Evolutionary conservation across 2,113 vertebrate genomes (phyloP), one percentile per base, ranked within the genome.

Genomic region (Condylura cristata): DNA sequence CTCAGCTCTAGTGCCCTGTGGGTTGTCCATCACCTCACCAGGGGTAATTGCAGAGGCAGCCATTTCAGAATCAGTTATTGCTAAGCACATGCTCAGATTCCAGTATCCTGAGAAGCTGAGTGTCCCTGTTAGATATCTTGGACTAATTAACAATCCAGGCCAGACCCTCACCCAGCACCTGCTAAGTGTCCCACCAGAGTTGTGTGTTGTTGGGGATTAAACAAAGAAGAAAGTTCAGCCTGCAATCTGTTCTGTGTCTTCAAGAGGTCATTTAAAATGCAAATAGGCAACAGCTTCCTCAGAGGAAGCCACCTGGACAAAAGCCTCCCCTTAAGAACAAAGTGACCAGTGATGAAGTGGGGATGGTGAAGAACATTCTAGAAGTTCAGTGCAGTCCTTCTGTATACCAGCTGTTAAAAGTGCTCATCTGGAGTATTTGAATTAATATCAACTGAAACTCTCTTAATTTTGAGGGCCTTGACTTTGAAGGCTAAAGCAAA

Each of bases 361-460:
- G 66, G 41, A 28, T 11, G 74, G 72, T 71, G 65, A 76, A 56
- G 95, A 89, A 89, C 84, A 8, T 93, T 89, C 87, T 96, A 74
- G 90, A 89, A 70, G 76, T n/a, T 4, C 34, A 87, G 65, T 71
- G 2, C 16, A 6, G 39, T 53, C 18, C 87, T 95, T 85, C n/a
- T 48, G 18, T 26, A 6, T 24, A 5, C 30, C 75, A 9, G 58
- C 65, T 90, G 85, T 72, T 90, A 71, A 17, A 89, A 94, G 93
- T 51, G 83, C 53, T 86, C 56, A 28, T 61, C 83, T 87, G 84
- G 80, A 95, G 90, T 97, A 53, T 94, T 96, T 96, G 95, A 66
- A 58, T 84, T 96, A 61, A 63, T 48, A 61, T 94, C 89, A 87
- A 9, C 76, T 85, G 60, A 34, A 84, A 41, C 41, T 24, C 66